Base-by-base conservation (phyloP, 2,797 vertebrate species). In the Anisognathus igniventris region DNA sequence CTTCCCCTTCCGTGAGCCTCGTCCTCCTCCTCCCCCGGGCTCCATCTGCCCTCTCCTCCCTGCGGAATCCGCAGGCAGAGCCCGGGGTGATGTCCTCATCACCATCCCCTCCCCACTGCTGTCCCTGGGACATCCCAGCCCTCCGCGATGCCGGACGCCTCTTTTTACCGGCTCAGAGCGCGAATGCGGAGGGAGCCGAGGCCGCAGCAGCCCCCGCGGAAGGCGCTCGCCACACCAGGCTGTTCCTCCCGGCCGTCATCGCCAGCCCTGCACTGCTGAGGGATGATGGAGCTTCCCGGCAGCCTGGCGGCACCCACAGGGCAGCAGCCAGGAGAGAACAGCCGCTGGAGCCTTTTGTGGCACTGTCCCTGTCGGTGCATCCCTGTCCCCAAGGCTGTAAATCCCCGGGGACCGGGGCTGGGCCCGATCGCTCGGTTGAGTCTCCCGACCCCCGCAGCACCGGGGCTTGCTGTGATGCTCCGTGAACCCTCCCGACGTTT, bases 31-130 rank as follows among this genome's bases (percentile, higher is more conserved):
- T 76, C 54, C 53, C 60, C 58, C 0, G 4, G 44, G 37, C 20
- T 81, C 56, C 48, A 25, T 67, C 68, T 42, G 51, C n/a, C 9
- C 37, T 40, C 47, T 66, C 12, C 30, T 30, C 24, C 13, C 4
- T 3, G 6, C 1, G 0, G 47, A 21, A n/a, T 11, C 23, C 11
- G 27, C n/a, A 27, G 39, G 2, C 39, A 16, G 37, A 51, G 27
- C 39, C 7, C 50, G 4, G 37, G 27, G 16, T 10, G 48, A 50
- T 50, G 27, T 50, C 48, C 48, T 4, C 48, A 10, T 28, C 45
- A 14, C 45, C 0, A 0, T 23, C 45, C 31, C 35, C 24, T 39
- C 48, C 18, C 22, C n/a, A 1, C 13, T 1, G 5, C 33, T 31
- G 51, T 7, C 53, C 31, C 37, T 0, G 4, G 31, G 31, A 28